phyloP scores from a whole-genome alignment of 2,113 vertebrate species.

The Sylvia atricapilla region DNA sequence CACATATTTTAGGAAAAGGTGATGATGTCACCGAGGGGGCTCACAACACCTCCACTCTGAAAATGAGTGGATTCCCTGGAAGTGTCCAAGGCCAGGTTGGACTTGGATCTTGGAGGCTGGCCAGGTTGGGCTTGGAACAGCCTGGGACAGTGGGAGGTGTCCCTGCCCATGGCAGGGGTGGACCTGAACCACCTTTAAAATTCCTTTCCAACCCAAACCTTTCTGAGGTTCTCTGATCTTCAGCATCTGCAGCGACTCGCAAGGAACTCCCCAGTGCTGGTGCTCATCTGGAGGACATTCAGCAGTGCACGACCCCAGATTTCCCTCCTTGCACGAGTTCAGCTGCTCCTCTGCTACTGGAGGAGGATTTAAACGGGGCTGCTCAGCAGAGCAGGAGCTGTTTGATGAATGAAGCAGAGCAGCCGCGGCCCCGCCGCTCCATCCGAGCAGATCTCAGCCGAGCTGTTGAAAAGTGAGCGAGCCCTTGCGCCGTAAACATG shows the following conservation, averaged over 20 bases:
- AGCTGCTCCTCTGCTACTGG: not conserved
- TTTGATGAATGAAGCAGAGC: slow-evolving; percentile 43
- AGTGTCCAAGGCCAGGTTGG: not conserved
- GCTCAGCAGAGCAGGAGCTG: not conserved
- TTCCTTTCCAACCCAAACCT: not conserved
- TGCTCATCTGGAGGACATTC: not conserved
- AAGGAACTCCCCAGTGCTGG: not conserved
- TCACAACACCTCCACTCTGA: not conserved
- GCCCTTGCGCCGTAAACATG: slow-evolving; percentile 43
- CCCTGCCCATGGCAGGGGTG: not conserved
- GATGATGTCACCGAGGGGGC: no score
- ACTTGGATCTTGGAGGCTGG: not conserved
- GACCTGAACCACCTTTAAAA: accelerated
- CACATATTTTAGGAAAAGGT: not conserved
- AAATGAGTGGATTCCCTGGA: not conserved
- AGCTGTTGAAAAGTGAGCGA: slow-evolving; percentile 51
- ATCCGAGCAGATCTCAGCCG: not conserved
- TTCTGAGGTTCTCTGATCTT: accelerated
- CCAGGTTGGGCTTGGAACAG: not conserved
- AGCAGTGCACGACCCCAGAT: not conserved
- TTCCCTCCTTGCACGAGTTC: not conserved
- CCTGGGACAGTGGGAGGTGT: accelerated
- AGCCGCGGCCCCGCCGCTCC: not conserved
- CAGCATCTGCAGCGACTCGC: no score
- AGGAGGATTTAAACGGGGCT: not conserved